Evolutionary conservation across 2,113 vertebrate genomes (phyloP), one percentile per base, ranked within the genome.

Genomic region (Pangasianodon hypophthalmus): DNA sequence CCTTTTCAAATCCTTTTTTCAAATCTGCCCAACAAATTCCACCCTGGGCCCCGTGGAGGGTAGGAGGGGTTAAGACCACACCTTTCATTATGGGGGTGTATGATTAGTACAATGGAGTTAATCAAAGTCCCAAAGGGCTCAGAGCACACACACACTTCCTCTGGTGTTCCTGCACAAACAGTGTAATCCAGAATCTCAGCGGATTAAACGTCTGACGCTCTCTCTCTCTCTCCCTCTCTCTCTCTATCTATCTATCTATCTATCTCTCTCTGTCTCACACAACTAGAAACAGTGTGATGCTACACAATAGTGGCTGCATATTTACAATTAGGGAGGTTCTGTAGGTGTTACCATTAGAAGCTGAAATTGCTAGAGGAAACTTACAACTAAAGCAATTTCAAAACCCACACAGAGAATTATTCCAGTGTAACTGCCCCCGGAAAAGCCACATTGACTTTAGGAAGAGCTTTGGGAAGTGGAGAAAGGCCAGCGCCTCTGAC

Each of bases 101-200:
- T 93, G 93, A 94, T 93, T 94, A 94, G 92, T 85, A 88, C 83
- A 92, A 88, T 87, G 88, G 79, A 93, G 91, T 94, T 95, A 94
- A 94, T 92, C 89, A 95, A 94, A 88, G 62, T 86, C 82, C 84
- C 90, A 92, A 90, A 89, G 75, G 29, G 52, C 86, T 92, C 85
- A 86, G 77, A 88, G 87, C 89, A 73, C 84, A 90, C 71, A 90
- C 69, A 87, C 71, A 87, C 82, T 69, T 71, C 71, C 85, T 83
- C 88, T 64, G 13, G 19, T 79, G 67, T 56, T 75, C 73, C 56
- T 37, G 4, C 60, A 58, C 80, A 84, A 54, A 91, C 90, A 71
- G 67, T 32, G 60, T 71, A 88, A 69, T 64, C 60, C 69, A 19
- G 44, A 71, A 54, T 80, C 58, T 64, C 44, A 71, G 60, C 9